These are phyloP conservation scores for Rhysida immarginata DNA, from an alignment of 1,140 invertebrate species.

Conservation along the genomic window DNA sequence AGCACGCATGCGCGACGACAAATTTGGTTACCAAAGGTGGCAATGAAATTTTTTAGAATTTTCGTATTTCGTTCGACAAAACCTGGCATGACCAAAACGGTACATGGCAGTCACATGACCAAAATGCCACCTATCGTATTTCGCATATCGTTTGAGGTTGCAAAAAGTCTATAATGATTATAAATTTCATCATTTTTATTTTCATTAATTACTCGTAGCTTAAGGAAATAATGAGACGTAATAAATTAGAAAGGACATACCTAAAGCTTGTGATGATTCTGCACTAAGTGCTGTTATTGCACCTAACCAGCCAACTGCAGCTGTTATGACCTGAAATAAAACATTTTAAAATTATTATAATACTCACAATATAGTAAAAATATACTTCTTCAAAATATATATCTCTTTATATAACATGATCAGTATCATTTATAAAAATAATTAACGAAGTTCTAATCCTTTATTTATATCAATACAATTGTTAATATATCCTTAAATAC, in stretches of 20 bases:
- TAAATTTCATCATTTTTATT: too few species aligned
- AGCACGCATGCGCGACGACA: too few species aligned
- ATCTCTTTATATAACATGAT: not conserved
- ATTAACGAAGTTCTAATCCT: not conserved
- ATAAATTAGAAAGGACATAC: constrained; percentile 13
- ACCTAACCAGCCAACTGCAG: not conserved
- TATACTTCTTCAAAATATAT: not conserved
- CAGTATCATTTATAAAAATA: not conserved
- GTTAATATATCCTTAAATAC: not conserved
- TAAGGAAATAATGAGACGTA: too few species aligned
- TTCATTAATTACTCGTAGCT: too few species aligned
- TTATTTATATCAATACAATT: not conserved
- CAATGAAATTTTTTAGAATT: too few species aligned
- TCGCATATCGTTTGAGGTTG: too few species aligned
- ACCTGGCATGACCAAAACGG: too few species aligned
- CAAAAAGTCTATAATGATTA: too few species aligned
- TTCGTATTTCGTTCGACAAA: too few species aligned
- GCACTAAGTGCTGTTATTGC: constrained; percentile 10
- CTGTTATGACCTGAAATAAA: not conserved
- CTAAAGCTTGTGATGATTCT: constrained; percentile 19
- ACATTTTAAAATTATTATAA: not conserved
- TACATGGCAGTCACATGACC: too few species aligned
- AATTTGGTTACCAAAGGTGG: too few species aligned
- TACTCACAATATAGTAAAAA: not conserved
- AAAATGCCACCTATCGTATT: too few species aligned